Base-by-base conservation (phyloP, 2,888 invertebrate species). In the Drosophila subquinaria region DNA sequence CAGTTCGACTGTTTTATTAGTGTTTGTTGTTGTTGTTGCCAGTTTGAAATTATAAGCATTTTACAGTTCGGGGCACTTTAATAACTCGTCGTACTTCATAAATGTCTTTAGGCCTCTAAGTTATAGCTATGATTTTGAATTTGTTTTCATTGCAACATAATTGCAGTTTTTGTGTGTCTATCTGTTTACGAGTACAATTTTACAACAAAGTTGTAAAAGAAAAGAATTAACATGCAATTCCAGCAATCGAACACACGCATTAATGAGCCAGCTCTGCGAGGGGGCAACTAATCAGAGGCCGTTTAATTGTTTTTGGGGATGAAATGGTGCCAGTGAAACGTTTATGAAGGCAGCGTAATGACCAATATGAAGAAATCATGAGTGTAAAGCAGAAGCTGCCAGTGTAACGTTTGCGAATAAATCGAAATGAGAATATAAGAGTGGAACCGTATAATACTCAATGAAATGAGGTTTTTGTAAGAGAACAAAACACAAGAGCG, bases 1-100 rank as follows among this genome's bases (percentile, higher is more conserved):
- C 68, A 73, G 69, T 81, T 80, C 73, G 57, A 78, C 65, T 77
- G 73, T 65, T 78, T 78, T 64, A 81, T 76, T 76, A 70, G 68
- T 69, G 50, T 50, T 50, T 45, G n/a, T 57, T 55, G 15, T 42
- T 38, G 51, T 35, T 40, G 43, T 51, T 52, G 51, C 27, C 33
- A 36, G 35, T 23, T 30, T 23, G 23, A 48, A 56, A 59, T 59
- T 36, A 47, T 62, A 33, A 67, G 36, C 48, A 38, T 43, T 64
- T 68, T 68, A 55, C 64, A 53, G 53, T 48, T 53, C 13, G 52
- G n/a, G 47, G 38, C 33, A 40, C n/a, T 66, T 60, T 33, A 61
- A 73, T 61, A 68, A 36, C 45, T 50, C 11, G 11, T 35, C 20
- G 52, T 27, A 56, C 20, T 35, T 35, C 55, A 13, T 51, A 35